Base-by-base conservation (phyloP, 1,140 invertebrate species). In the Laupala kohalensis region DNA sequence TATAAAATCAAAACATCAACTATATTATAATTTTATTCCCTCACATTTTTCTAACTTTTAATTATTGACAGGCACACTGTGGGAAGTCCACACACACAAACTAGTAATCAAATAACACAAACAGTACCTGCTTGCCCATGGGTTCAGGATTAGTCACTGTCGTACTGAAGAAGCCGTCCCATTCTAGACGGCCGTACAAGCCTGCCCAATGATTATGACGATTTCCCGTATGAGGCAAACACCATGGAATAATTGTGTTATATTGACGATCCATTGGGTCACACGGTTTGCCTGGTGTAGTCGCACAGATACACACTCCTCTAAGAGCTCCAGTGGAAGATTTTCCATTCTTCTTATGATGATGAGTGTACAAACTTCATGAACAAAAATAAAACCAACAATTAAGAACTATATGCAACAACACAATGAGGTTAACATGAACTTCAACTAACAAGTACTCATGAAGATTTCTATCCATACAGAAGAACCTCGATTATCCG, bases 71-170 rank as follows among this genome's bases (percentile, higher is more conserved):
- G n/a, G n/a, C n/a, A n/a, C n/a, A n/a, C n/a, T n/a, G n/a, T n/a
- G n/a, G n/a, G n/a, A n/a, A n/a, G n/a, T n/a, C n/a, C n/a, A n/a
- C n/a, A n/a, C n/a, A n/a, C n/a, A n/a, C n/a, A n/a, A n/a, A 53
- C 19, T 2, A 53, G 4, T 19, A 53, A 53, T 53, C 19, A 53
- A 9, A 1, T 53, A 4, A 2, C 1, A 53, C 1, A 53, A 53
- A 53, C 1, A 53, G 1, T 73, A 86, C 92, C 83, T 94, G 92
- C 85, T 94, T 94, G 70, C 92, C 92, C 91, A 95, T 94, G 9
- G 93, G 92, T 78, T 95, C 92, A 63, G 92, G 92, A 83, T 94
- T 94, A n/a, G 92, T 94, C 69, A 90, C 85, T 6, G 92, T 94
- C 3, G 93, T 95, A 71, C 86, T 86, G 78, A 95, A 95, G 82